Conservation (phyloP, 2,113 vertebrate species). For the Anarrhichthys ocellatus region DNA sequence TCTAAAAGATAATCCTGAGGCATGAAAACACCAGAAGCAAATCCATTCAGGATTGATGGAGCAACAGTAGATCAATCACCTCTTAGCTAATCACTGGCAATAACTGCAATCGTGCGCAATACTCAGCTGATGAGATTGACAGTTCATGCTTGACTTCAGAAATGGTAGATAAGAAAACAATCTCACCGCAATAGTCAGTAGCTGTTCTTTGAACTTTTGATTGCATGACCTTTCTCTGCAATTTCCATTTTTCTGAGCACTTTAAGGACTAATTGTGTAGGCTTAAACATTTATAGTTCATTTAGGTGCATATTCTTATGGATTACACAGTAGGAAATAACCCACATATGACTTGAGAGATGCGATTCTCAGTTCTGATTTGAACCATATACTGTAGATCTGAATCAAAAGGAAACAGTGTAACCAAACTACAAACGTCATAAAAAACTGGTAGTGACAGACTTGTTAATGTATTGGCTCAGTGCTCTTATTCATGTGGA, state of each 20-base stretch:
- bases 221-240: background rate
- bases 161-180: background rate
- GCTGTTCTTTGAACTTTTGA: background rate
- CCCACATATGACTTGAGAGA: background rate
- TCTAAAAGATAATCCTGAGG: background rate
- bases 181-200: background rate
- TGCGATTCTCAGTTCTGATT: background rate
- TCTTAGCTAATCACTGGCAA: background rate
- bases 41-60: background rate
- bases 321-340: background rate
- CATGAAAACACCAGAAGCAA: background rate
- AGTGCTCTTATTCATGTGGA: constrained; percentile 27
- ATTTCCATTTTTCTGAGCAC: background rate
- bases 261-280: background rate
- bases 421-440: background rate
- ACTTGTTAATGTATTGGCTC: constrained; percentile 31
- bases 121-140: background rate
- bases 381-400: background rate
- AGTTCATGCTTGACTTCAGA: background rate
- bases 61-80: constrained; percentile 2
- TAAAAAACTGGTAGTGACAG: background rate
- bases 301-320: background rate
- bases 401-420: background rate
- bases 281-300: background rate
- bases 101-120: background rate